These are phyloP conservation scores for Heliconius hewitsoni DNA, from an alignment of 1,140 invertebrate species.

Conservation along the genomic window DNA sequence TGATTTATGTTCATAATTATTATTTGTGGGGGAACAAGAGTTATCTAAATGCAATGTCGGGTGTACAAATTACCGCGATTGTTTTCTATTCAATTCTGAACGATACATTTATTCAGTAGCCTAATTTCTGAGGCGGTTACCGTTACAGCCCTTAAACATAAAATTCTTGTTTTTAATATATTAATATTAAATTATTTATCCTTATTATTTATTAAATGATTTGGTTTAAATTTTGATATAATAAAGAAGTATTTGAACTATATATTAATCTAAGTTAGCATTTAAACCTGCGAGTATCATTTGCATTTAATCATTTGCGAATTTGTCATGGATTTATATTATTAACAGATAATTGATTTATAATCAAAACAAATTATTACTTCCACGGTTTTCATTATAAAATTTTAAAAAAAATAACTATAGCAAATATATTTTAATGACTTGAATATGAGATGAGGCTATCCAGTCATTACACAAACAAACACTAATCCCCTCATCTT, in stretches of 20 bases:
- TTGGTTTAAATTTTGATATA: too few relatives aligned
- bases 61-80: constrained; percentile 36
- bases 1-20: constrained; percentile 39
- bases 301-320: too few relatives aligned
- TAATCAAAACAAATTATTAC: neutral
- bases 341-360: too few relatives aligned
- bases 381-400: neutral
- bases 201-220: neutral
- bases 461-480: neutral
- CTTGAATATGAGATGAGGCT: neutral
- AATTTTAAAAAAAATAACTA: neutral
- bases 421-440: neutral
- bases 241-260: too few relatives aligned
- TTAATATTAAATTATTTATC: neutral
- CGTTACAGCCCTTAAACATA: neutral
- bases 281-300: too few relatives aligned
- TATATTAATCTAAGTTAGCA: too few relatives aligned
- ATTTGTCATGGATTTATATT: too few relatives aligned
- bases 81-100: constrained; percentile 23
- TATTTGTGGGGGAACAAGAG: constrained; percentile 31
- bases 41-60: constrained; percentile 35
- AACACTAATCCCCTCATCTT: neutral
- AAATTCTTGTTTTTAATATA: neutral
- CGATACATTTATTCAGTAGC: constrained; percentile 28
- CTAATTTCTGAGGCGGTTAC: constrained; percentile 18